These are phyloP conservation scores for Sylvia borin DNA, from an alignment of 2,797 vertebrate species.

Conservation along the genomic window DNA sequence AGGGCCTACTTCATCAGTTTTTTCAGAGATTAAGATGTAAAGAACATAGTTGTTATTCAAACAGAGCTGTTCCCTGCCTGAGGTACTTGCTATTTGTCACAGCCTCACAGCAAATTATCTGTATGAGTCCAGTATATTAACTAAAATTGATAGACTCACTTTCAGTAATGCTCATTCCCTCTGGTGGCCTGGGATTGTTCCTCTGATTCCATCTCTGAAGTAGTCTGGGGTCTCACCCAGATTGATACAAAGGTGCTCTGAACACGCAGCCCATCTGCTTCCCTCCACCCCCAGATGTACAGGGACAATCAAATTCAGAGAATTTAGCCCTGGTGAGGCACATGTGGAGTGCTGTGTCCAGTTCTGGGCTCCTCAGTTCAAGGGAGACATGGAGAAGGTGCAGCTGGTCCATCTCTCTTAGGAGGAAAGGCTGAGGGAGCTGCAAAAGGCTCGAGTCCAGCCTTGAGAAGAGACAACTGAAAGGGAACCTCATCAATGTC, in stretches of 20 bases:
- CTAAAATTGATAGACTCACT: neutral
- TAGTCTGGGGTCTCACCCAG: neutral
- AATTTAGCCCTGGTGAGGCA: neutral
- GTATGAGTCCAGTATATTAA: neutral
- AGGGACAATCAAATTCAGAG: neutral
- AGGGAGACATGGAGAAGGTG: neutral
- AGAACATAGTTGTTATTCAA: neutral
- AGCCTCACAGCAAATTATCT: neutral
- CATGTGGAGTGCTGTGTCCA: neutral
- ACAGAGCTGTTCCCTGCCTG: neutral
- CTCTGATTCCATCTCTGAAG: neutral
- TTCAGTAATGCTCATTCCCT: neutral
- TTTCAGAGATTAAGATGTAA: neutral
- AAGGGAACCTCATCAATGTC: neutral
- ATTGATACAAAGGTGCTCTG: neutral
- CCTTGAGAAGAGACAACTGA: accelerated
- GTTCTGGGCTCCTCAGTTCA: neutral
- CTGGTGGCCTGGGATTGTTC: neutral
- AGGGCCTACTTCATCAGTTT: neutral
- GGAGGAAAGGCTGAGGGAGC: neutral
- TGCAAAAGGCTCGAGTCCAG: neutral
- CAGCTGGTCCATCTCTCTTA: no score
- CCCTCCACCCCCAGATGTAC: neutral
- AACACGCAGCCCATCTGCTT: neutral
- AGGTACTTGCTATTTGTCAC: neutral